These are phyloP conservation scores for Branchipolynoe longqiensis DNA, from an alignment of 2,888 invertebrate species.

Conservation along the genomic window DNA sequence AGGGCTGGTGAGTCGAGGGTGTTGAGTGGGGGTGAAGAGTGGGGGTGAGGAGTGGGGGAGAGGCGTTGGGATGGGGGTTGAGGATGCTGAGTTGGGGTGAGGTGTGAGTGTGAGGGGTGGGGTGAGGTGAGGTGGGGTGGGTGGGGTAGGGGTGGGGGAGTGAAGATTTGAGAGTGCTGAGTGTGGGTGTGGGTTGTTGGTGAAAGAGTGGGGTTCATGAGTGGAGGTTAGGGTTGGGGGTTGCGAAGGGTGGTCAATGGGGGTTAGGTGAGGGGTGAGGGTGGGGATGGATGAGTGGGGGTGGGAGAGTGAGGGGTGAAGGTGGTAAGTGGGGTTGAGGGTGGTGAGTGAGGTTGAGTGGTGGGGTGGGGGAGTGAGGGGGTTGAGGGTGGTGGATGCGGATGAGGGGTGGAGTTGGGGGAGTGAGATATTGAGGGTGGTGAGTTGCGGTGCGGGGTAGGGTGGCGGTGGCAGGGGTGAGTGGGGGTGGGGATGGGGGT, in stretches of 20 bases:
- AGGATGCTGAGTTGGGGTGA: neutral
- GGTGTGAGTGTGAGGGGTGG: neutral
- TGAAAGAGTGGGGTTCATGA: neutral
- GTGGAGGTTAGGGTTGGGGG: neutral
- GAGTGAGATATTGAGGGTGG: too few relatives aligned
- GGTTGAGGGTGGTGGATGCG: too few relatives aligned
- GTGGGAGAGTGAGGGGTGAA: too few relatives aligned
- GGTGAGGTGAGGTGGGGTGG: neutral
- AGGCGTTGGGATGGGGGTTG: neutral
- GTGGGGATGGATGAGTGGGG: too few relatives aligned
- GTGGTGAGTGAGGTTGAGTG: too few relatives aligned
- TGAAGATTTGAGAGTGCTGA: neutral
- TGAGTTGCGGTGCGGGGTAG: too few relatives aligned
- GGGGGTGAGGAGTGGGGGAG: neutral
- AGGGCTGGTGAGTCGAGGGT: neutral
- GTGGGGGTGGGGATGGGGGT: too few relatives aligned
- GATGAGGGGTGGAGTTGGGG: too few relatives aligned
- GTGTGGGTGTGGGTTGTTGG: neutral
- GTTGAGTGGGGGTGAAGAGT: neutral
- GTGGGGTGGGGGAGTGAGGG: too few relatives aligned
- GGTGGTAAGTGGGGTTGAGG: too few relatives aligned
- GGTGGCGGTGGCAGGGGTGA: too few relatives aligned
- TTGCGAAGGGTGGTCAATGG: neutral
- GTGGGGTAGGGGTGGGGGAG: neutral
- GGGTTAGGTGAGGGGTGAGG: too few relatives aligned